Evolutionary conservation across 2,888 invertebrate species (phyloP).

Genomic region (Tenthredo mesomela): DNA sequence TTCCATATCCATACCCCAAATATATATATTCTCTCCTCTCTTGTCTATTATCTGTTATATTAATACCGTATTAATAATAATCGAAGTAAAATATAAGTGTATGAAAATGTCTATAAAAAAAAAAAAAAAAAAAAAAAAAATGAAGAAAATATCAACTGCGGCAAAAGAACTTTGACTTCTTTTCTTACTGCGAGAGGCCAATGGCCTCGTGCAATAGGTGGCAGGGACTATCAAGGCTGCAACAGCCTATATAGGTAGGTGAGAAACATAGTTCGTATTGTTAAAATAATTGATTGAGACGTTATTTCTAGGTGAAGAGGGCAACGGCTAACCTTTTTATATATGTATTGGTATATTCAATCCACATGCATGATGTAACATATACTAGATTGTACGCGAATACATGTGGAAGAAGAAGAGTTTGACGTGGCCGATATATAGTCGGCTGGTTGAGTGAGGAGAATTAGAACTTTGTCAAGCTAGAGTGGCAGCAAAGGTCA

Average conservation of each 20-base stretch:
- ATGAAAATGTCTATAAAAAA: not conserved
- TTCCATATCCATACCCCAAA: slow-evolving; percentile 12
- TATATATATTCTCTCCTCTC: not conserved
- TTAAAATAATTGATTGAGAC: slow-evolving; percentile 23
- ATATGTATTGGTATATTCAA: not conserved
- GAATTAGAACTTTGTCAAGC: slow-evolving; percentile 1
- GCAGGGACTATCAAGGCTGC: slow-evolving; percentile 28
- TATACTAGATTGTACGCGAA: not conserved
- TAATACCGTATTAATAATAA: not conserved
- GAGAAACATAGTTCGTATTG: not conserved
- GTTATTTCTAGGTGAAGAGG: slow-evolving; percentile 29
- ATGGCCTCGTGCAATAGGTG: slow-evolving; percentile 14
- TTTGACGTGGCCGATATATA: not conserved
- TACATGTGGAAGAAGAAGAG: not conserved
- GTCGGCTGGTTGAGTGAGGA: not conserved
- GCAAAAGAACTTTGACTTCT: not conserved
- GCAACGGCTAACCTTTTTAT: slow-evolving; percentile 20
- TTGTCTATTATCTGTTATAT: not conserved
- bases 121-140: too few relatives aligned
- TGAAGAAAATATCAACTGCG: not conserved
- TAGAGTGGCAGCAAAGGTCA: not conserved
- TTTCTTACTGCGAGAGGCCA: not conserved
- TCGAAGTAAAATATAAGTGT: not conserved
- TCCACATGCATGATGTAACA: not conserved
- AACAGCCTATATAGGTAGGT: not conserved